Conservation (phyloP, 2,113 vertebrate species). For the Trachemys scripta region DNA sequence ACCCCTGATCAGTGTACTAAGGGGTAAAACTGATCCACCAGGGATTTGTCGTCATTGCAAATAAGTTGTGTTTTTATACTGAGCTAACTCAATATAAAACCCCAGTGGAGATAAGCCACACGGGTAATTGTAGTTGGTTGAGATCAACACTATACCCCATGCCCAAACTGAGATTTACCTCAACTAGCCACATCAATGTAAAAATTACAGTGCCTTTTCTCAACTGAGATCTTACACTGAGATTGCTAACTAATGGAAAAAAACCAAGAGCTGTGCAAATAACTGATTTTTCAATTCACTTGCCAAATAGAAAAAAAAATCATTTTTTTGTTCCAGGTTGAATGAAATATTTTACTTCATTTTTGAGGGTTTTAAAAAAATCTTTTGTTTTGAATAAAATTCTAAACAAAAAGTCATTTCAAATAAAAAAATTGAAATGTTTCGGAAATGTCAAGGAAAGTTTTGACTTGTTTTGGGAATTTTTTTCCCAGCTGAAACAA, state of each 20-base stretch:
- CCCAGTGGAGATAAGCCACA: not conserved
- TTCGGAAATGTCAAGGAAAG: not conserved
- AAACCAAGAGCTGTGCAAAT: not conserved
- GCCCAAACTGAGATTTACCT: not conserved
- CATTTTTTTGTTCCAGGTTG: too few species aligned
- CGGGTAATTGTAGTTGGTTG: not conserved
- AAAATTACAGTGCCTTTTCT: not conserved
- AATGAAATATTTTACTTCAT: not conserved
- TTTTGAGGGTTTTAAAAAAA: not conserved
- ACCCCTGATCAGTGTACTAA: not conserved
- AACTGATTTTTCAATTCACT: not conserved
- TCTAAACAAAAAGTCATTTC: not conserved
- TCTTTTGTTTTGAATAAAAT: not conserved
- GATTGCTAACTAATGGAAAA: not conserved
- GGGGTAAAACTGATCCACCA: not conserved
- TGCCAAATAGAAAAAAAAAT: not conserved
- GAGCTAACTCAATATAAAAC: not conserved
- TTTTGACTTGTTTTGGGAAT: not conserved
- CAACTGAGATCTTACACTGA: not conserved
- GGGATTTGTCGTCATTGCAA: not conserved
- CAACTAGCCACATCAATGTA: not conserved
- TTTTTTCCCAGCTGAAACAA: not conserved
- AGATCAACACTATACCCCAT: not conserved
- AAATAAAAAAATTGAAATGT: not conserved
- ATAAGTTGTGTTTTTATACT: not conserved